These are phyloP conservation scores for Bubo blakistoni DNA, from an alignment of 2,113 vertebrate species.

Conservation along the genomic window DNA sequence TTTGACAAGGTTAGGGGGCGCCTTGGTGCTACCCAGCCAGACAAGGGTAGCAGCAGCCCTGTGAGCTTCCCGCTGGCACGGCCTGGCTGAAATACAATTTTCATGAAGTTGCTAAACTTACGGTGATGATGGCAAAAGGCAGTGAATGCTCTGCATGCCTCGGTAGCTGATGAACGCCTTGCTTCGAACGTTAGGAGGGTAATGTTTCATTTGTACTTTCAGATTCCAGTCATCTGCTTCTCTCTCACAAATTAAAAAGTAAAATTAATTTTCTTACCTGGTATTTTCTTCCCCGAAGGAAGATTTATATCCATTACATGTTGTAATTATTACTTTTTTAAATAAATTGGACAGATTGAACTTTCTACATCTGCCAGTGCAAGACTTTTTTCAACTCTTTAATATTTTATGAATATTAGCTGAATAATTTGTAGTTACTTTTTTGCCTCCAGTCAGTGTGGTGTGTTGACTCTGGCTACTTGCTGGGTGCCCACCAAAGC, in stretches of 20 bases:
- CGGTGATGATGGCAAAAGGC: rapidly evolving
- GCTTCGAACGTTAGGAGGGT: rapidly evolving
- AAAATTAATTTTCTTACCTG: background rate
- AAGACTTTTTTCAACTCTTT: background rate
- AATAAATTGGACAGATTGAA: background rate
- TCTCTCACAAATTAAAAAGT: background rate
- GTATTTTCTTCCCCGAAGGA: background rate
- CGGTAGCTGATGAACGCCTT: rapidly evolving
- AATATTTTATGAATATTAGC: background rate
- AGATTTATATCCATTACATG: background rate
- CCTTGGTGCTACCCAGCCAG: background rate
- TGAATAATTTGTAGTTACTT: background rate
- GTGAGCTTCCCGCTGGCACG: rapidly evolving
- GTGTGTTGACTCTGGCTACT: background rate
- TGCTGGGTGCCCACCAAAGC: background rate
- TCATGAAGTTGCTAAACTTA: rapidly evolving
- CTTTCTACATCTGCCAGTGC: background rate
- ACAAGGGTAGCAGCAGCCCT: background rate
- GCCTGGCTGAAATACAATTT: background rate
- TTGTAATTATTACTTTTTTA: background rate
- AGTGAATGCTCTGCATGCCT: rapidly evolving
- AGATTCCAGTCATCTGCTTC: background rate
- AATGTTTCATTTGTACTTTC: background rate
- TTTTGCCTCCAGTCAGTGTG: background rate
- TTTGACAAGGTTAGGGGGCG: rapidly evolving